These are phyloP conservation scores for Mustelus asterias DNA, from an alignment of 2,113 vertebrate species.

Conservation along the genomic window DNA sequence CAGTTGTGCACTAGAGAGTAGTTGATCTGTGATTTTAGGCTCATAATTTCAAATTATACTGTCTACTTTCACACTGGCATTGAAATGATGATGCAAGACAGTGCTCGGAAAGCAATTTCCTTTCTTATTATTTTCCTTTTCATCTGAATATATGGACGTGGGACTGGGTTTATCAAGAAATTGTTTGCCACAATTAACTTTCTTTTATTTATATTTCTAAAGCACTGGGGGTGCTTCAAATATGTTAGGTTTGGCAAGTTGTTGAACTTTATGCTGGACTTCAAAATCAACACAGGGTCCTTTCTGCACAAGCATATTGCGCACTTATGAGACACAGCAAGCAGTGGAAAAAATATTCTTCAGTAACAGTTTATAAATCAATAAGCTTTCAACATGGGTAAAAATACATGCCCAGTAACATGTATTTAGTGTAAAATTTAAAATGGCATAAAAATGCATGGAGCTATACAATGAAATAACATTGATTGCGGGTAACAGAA, in stretches of 20 bases:
- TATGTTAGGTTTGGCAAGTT: neutral
- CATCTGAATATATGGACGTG: neutral
- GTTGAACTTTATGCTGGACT: neutral
- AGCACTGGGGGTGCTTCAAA: neutral
- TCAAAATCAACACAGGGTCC: neutral
- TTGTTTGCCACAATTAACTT: constrained; percentile 2
- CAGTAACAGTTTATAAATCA: neutral
- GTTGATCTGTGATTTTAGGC: constrained; percentile 38
- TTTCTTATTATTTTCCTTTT: constrained; percentile 8
- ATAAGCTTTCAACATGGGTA: neutral
- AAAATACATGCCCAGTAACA: neutral
- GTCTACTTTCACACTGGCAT: constrained; percentile 22
- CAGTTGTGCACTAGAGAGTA: neutral
- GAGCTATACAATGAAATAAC: neutral
- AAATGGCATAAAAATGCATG: neutral
- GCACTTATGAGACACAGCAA: no score
- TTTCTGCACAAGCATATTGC: neutral
- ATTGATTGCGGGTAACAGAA: neutral
- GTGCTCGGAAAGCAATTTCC: constrained; percentile 24
- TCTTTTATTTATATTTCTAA: neutral
- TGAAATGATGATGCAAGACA: neutral
- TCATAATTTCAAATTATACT: constrained; percentile 13
- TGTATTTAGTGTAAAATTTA: neutral
- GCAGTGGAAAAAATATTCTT: neutral
- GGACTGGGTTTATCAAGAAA: neutral